Percentiles rank a stretch among this genome's conserved stretches.
Conservation (phyloP, 2,113 vertebrate genomes). For the Nycticryphes semicollaris region DNA sequence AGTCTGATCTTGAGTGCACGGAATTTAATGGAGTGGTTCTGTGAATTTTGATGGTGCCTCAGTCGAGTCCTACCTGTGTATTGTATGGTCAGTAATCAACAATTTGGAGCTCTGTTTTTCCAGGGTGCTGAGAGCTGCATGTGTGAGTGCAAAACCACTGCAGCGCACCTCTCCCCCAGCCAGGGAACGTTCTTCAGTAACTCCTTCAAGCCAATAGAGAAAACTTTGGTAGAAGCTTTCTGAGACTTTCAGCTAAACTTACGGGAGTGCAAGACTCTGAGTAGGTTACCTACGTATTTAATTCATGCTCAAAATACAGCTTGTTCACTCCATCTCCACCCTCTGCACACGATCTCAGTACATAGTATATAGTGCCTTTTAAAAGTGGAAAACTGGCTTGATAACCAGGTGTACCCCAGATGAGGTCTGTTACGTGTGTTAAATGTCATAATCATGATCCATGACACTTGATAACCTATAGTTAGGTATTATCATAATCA, state of each 20-base stretch:
- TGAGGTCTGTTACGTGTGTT: background rate
- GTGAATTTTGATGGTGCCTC: background rate
- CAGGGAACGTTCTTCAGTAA: background rate
- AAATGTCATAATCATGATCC: constrained; percentile 9
- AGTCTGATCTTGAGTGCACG: background rate
- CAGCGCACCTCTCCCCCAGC: background rate
- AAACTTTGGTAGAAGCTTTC: background rate
- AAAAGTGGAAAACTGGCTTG: background rate
- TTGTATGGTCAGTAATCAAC: background rate
- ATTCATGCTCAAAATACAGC: constrained; percentile 5
- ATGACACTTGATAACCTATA: background rate
- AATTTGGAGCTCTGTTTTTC: background rate
- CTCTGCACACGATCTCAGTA: background rate
- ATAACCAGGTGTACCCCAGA: background rate
- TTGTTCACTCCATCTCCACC: background rate
- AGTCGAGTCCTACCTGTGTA: background rate
- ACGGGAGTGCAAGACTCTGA: constrained; percentile 15
- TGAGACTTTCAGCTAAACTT: constrained; percentile 35
- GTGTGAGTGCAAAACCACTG: background rate
- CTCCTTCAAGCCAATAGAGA: background rate
- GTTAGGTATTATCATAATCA: constrained; percentile 37
- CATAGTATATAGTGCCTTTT: background rate
- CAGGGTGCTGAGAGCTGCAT: background rate
- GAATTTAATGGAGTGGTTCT: background rate
- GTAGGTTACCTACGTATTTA: constrained; percentile 31